Percentiles rank a stretch among this genome's conserved stretches.
Conservation (phyloP, 2,113 vertebrate species). For the Salminus brasiliensis region DNA sequence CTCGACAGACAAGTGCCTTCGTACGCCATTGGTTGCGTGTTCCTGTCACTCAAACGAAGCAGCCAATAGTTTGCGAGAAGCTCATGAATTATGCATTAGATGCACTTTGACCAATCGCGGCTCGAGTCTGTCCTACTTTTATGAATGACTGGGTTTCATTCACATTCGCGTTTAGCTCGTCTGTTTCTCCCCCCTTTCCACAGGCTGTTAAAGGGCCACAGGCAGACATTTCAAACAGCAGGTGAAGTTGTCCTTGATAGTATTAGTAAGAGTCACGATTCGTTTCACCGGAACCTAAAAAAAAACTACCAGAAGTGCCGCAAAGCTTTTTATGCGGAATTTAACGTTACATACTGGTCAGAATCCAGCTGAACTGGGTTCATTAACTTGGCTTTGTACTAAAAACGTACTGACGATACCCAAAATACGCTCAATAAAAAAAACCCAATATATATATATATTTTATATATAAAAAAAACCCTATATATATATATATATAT, state of each 20-base stretch:
- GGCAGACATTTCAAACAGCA: neutral
- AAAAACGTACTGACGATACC: too few species aligned
- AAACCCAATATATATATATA: too few species aligned
- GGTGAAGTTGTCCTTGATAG: neutral
- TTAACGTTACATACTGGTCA: too few species aligned
- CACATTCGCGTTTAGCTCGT: slow-evolving; percentile 56
- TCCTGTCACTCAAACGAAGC: slow-evolving; percentile 44
- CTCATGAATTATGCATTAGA: slow-evolving; percentile 58
- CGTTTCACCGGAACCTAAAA: neutral
- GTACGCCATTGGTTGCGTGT: slow-evolving; percentile 58
- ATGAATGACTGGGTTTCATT: slow-evolving; percentile 85
- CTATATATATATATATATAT: too few species aligned
- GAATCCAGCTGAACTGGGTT: too few species aligned
- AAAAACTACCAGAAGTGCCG: too few species aligned
- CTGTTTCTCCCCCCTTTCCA: slow-evolving; percentile 53
- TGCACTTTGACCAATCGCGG: slow-evolving; percentile 65
- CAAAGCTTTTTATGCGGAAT: too few species aligned
- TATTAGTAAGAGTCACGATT: neutral
- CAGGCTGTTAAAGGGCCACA: slow-evolving; percentile 72
- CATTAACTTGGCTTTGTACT: too few species aligned
- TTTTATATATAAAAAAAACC: too few species aligned
- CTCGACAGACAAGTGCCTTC: slow-evolving; percentile 42
- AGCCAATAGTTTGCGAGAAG: slow-evolving; percentile 60
- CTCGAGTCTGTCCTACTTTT: slow-evolving; percentile 70
- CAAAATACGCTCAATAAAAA: too few species aligned